Base-by-base conservation (phyloP, 2,113 vertebrate species). In the Athene noctua region DNA sequence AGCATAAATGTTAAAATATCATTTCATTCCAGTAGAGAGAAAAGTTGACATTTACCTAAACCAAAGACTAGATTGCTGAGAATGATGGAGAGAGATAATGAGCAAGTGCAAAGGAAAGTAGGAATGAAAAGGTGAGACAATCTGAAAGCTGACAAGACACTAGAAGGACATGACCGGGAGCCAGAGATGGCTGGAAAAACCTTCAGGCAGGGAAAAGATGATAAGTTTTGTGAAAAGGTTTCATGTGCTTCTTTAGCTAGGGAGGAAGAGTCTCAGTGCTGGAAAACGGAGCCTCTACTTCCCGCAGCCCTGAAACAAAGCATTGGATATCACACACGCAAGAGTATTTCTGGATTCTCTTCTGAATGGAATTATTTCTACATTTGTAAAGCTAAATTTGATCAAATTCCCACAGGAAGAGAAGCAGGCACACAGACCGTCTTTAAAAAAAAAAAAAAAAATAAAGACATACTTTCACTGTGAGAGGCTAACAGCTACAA, bases 41-140 rank as follows among this genome's bases (percentile, higher is more conserved):
- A 95, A 92, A 93, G 91, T 27, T 97, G 96, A 95, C 96, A 97
- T 97, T 97, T 97, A 88, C 82, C 78, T 94, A 94, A 83, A 96
- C 70, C 82, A 84, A 92, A 49, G 83, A 68, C 90, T 96, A 75
- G 95, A 89, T 92, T 93, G 88, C 80, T 91, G 68, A 92, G 88
- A 93, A 84, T 91, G 94, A 93, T 92, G 44, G 61, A 57, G 80
- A 83, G 68, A 89, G 80, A 93, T 97, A 96, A 97, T 91, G 92
- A 97, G 95, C 44, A 74, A 92, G 88, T 57, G 57, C 46, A 90
- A 92, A 91, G 52, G 47, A 84, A 93, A 96, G 92, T 57, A 84
- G 47, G 61, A 95, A 86, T 89, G 82, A 96, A 96, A 97, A 94
- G 95, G 95, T 95, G 86, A 96, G 36, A 92, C 72, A 84, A 72